Evolutionary conservation across 2,797 vertebrate species (phyloP), one percentile per base, ranked within the genome.

Genomic region (Eurystomus glaucurus): DNA sequence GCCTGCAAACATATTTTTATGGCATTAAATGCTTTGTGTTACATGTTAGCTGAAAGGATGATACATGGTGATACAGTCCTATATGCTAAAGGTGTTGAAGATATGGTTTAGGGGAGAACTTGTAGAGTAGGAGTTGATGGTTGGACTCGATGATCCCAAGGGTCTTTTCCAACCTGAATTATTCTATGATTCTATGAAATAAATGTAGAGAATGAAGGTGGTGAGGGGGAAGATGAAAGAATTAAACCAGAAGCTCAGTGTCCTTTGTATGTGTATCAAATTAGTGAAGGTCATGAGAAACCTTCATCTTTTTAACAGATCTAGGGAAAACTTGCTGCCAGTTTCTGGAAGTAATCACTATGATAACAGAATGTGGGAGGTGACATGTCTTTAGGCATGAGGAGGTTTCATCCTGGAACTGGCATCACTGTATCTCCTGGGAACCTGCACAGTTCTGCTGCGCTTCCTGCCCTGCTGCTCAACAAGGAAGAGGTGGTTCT

Each of bases 241-340:
- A 65, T 84, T 78, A 81, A 90, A 77, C 14, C 28, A 68, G 21
- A 61, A 79, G 33, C 37, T 88, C 2, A 1, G 33, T 76, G 37
- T 11, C 19, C 21, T 81, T 35, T 3, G 2, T 21, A 60, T 22
- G 21, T 50, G 14, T 8, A 33, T 85, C 3, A 8, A 66, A 61
- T 82, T 62, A 81, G 61, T 8, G 22, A 77, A 62, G 43, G 66
- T 71, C 31, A 19, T 12, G 8, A 70, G 37, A 93, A 93, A 39
- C 21, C 19, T 45, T n/a, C 41, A 14, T 26, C 43, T 80, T 76
- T 65, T 50, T 50, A 75, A 41, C 25, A 77, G 37, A 25, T 45
- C 25, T 75, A 54, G 41, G 46, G 39, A 62, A 90, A 90, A 68
- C 17, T 87, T 87, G 41, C 52, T 93, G 35, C 61, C 48, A 86